Base-by-base conservation (phyloP, 2,113 vertebrate species). In the Martes martes region DNA sequence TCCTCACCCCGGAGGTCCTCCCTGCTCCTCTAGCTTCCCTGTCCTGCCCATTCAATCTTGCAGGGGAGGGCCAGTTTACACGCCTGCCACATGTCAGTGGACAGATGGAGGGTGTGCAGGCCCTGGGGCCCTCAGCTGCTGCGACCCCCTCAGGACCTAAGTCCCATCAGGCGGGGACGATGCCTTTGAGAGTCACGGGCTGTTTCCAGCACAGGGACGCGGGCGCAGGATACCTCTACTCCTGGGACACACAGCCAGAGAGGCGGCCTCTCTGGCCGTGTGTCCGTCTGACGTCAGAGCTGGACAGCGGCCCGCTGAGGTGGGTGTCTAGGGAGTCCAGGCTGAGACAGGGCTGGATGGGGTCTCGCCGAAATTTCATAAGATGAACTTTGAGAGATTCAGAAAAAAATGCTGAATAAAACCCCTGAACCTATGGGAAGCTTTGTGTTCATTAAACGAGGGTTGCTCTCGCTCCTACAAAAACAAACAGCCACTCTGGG, bases 381-480 rank as follows among this genome's bases (percentile, higher is more conserved):
- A 97, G 63, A 83, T 45, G 88, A 95, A 74, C 79, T 94, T 97
- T 89, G 69, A 59, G 91, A 93, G 96, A 82, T 91, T 89, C 67
- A 10, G 59, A 81, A 84, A 95, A 95, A 36, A 36, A 36, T 36
- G 76, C 74, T 7, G 67, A 90, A 61, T 63, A 95, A 92, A 81
- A 96, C 3, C 83, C 69, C 61, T 39, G 18, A 90, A 67, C n/a
- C 85, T 93, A 61, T 26, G 9, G 13, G 63, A 50, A 85, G 74
- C 80, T 93, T 89, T 61, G 33, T 73, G 50, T 89, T 97, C 96
- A 96, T 94, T 96, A 39, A 95, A 96, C 95, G 74, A 52, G 84
- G 59, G 33, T 81, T 88, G 96, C 88, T 85, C 88, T 45, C 55
- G 18, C 28, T 94, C 88, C 96, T 85, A 50, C 33, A 80, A 95